Evolutionary conservation across 2,888 invertebrate genomes (phyloP).

Genomic region (Lydus trimaculatus): DNA sequence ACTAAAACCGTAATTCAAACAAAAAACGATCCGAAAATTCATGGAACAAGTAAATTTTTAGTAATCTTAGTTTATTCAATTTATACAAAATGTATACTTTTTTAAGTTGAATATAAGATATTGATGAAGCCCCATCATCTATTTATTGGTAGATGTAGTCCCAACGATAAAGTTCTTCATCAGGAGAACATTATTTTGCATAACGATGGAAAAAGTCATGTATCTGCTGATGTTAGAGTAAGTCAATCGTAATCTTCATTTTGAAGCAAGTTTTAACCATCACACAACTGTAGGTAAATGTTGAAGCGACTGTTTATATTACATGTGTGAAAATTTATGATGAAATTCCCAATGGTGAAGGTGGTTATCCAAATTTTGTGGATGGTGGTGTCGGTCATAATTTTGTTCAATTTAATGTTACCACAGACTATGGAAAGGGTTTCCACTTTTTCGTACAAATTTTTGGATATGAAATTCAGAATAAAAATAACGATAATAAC

Average conservation of each 20-base stretch:
- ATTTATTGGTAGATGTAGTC: conserved; percentile 55
- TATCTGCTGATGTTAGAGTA: conserved; percentile 54
- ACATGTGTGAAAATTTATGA: conserved; percentile 59
- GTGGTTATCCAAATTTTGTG: conserved; percentile 50
- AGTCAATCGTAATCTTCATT: conserved; percentile 11
- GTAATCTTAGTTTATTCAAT: background rate
- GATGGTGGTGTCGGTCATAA: conserved; percentile 60
- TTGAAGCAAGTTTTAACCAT: background rate
- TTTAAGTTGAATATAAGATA: conserved; percentile 52
- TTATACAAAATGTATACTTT: conserved; percentile 11
- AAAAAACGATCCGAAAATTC: conserved; percentile 31
- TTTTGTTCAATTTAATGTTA: conserved; percentile 58
- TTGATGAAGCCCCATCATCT: conserved; percentile 53
- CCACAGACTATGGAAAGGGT: conserved; percentile 59
- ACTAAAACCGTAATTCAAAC: conserved; percentile 9
- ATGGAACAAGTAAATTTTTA: conserved; percentile 30
- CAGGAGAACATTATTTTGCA: conserved; percentile 58
- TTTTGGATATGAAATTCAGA: conserved; percentile 49
- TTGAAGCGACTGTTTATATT: conserved; percentile 58
- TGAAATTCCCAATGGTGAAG: conserved; percentile 50
- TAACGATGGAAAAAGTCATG: conserved; percentile 58
- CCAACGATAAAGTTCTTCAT: conserved; percentile 51
- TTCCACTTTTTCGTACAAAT: conserved; percentile 62
- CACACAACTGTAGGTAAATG: conserved; percentile 47
- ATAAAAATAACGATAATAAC: background rate